Percentiles rank a stretch among this genome's conserved stretches.
phyloP scores from a whole-genome alignment of 2,113 vertebrate species.

The Daboia siamensis region DNA sequence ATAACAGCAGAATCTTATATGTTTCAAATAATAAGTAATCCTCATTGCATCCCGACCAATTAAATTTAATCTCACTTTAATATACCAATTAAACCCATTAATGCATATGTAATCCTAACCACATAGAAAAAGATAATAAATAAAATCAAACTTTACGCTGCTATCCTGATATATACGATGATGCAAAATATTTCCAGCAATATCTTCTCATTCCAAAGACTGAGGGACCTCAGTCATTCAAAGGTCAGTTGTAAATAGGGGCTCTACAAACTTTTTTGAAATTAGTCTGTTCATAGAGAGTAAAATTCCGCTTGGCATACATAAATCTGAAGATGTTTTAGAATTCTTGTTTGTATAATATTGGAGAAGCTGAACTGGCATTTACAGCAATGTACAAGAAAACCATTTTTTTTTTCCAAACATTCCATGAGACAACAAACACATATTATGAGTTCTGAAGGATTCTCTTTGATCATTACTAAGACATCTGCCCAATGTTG shows the following conservation, averaged over 20 bases:
- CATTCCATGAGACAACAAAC: constrained; percentile 5
- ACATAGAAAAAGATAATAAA: constrained; percentile 12
- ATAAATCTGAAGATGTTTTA: not conserved
- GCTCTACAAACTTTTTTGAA: not conserved
- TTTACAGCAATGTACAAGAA: not conserved
- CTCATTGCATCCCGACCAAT: not conserved
- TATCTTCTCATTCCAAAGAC: not conserved
- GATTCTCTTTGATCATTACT: constrained; percentile 18
- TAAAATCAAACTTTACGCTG: not conserved
- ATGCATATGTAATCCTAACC: rapidly evolving
- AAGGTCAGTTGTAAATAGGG: not conserved
- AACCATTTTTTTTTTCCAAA: not conserved
- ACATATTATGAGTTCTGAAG: constrained; percentile 11
- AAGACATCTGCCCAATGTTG: constrained; percentile 39
- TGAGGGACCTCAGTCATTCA: not conserved
- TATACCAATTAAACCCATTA: not conserved
- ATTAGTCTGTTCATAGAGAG: not conserved
- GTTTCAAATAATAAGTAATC: not conserved
- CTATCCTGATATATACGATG: constrained; percentile 32
- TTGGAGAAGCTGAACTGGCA: too few relatives aligned
- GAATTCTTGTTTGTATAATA: not conserved
- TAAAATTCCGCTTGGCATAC: not conserved
- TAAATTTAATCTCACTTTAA: not conserved
- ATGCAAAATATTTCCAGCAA: constrained; percentile 12
- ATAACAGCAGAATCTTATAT: not conserved